Evolutionary conservation across 2,888 invertebrate species (phyloP).

Genomic region (Zygothrica quintamaculata): DNA sequence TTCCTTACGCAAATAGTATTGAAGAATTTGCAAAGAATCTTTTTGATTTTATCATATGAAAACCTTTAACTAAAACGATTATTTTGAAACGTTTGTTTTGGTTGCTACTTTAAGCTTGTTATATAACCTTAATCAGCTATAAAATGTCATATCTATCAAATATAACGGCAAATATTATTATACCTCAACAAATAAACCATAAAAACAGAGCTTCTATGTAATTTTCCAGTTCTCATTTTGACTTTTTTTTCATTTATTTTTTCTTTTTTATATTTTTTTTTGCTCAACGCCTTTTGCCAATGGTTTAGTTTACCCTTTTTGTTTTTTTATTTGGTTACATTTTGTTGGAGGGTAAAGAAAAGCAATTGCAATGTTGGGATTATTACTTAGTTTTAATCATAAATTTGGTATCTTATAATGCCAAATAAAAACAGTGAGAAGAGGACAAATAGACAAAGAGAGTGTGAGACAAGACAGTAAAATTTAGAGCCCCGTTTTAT

Average conservation of each 20-base stretch:
- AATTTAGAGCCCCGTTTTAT: conserved; percentile 45
- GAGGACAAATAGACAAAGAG: not conserved
- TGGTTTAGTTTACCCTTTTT: conserved; percentile 17
- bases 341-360: conserved; percentile 1
- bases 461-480: not conserved
- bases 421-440: too few relatives aligned
- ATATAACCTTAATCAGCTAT: conserved; percentile 12
- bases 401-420: conserved; percentile 48
- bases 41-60: too few relatives aligned
- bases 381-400: conserved; percentile 69
- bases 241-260: not conserved
- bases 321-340: not conserved
- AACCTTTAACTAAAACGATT: too few relatives aligned
- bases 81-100: too few relatives aligned
- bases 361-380: conserved; percentile 23
- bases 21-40: too few relatives aligned
- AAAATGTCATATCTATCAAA: conserved; percentile 19
- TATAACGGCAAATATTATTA: too few relatives aligned
- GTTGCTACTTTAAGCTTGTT: too few relatives aligned
- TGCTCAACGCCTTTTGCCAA: conserved; percentile 9
- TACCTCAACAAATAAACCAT: conserved; percentile 29
- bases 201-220: conserved; percentile 36
- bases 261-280: too few relatives aligned
- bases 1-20: too few relatives aligned
- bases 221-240: conserved; percentile 43